Evolutionary conservation across 2,888 invertebrate genomes (phyloP), one percentile per base, ranked within the genome.

Genomic region (Abrostola triplasia): DNA sequence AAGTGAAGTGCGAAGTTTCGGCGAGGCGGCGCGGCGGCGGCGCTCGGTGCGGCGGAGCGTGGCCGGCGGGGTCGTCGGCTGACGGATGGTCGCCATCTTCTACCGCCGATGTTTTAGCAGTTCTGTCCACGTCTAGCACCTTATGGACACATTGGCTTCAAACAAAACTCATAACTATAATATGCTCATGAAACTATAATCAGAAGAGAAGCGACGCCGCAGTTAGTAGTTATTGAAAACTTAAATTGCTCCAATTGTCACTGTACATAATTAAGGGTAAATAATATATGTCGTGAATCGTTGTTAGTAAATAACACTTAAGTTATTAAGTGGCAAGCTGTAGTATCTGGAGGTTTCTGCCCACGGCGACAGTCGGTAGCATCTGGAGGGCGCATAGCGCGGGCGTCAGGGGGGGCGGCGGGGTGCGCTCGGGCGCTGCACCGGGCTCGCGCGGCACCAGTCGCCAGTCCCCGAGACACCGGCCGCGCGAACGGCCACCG

Each of bases 1-100:
- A 92, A 93, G 92, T 92, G 91, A 92, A 93, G 93, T 92, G 93
- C 92, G 86, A 93, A 93, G 94, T 92, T 94, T 94, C 91, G 93
- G 93, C 92, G 91, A 89, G 86, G 85, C 86, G 87, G 86, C 82
- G 44, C 44, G 44, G 44, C 44, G 24, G 88, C 85, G 83, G 85
- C 85, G 87, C 62, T 64, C 53, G 63, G 51, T 82, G 89, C 92
- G 89, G 84, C 86, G 89, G 88, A 90, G 82, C 90, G 88, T 89
- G 84, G 86, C 88, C 81, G 84, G 72, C 88, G 92, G 89, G 91
- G 91, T 92, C 91, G 91, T 88, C 92, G 90, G 86, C 89, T 88
- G 79, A 87, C 81, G 73, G 72, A 75, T 77, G 79, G 81, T 77
- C 77, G 73, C 78, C 76, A 76, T 79, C 81, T 76, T 70, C 79